A percentile compares a stretch with the other conserved stretches of the same genome.
These are phyloP conservation scores for Zelostemma sp. DNA, from an alignment of 1,140 invertebrate species.

Conservation along the genomic window DNA sequence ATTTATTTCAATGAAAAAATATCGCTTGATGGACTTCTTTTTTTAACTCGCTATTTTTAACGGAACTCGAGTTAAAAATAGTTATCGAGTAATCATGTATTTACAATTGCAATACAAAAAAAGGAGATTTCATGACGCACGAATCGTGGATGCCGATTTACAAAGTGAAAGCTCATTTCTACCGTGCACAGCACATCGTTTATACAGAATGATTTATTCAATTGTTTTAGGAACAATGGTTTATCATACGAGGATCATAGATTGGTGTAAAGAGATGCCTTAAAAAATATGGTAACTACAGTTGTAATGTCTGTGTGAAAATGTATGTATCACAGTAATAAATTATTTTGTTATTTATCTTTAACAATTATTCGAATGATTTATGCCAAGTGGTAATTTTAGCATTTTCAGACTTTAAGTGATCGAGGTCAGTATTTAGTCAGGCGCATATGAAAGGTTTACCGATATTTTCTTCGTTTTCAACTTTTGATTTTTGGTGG, in stretches of 20 bases:
- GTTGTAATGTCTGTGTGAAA: neutral
- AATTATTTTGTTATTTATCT: too few species aligned
- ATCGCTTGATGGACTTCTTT: neutral
- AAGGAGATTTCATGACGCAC: too few species aligned
- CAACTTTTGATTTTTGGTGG: neutral
- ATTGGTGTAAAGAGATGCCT: conserved; percentile 15
- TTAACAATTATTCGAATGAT: neutral
- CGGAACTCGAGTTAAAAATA: neutral
- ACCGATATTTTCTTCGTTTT: neutral
- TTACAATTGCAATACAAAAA: neutral
- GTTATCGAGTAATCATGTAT: too few species aligned
- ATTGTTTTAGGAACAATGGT: conserved; percentile 54
- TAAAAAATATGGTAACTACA: conserved; percentile 5
- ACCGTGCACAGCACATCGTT: conserved; percentile 44
- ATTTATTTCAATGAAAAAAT: neutral
- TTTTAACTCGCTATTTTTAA: neutral
- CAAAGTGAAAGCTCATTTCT: conserved; percentile 1
- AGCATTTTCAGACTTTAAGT: neutral
- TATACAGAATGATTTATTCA: conserved; percentile 57
- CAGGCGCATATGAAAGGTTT: neutral
- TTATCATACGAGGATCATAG: conserved; percentile 45
- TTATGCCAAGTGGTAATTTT: neutral
- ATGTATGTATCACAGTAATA: conserved; percentile 10
- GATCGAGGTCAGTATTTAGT: neutral
- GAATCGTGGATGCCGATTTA: neutral